Evolutionary conservation across 2,797 vertebrate species (phyloP), one percentile per base, ranked within the genome.

Genomic region (Alfaro cultratus): DNA sequence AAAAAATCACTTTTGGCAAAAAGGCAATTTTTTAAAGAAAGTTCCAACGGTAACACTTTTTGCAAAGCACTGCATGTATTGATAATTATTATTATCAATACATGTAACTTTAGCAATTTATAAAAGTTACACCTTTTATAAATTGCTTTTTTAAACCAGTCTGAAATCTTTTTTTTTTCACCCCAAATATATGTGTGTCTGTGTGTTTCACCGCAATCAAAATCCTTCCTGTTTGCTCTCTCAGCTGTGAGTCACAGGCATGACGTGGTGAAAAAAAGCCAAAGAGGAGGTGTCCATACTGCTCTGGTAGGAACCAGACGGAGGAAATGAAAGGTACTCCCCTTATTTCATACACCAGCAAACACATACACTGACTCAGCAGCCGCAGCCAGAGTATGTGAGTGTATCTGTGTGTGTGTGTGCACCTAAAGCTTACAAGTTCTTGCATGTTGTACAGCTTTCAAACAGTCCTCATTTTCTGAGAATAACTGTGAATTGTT

Each of bases 141-240:
- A 77, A 53, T 23, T 46, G 51, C 23, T 60, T 84, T 76, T 83
- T 75, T 5, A 49, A 21, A 29, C 34, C 16, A 55, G 15, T 76
- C 83, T 26, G 51, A 78, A 82, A 64, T 81, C 74, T 82, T 87
- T 64, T 82, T 87, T 76, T 49, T 55, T 12, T 11, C 8, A 16
- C 67, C 68, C 73, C 85, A 9, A 84, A 51, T 82, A 72, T 73
- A 41, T 86, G 60, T 77, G 5, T 68, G 0, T 80, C 34, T 78
- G 79, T 80, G 79, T 72, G 70, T 80, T 85, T 81, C 82, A 83
- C 86, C 78, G 78, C 82, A 78, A 90, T 94, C 88, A 90, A 94
- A 90, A 93, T 93, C 92, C 94, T 95, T 95, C 94, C 93, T 95
- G 94, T 95, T 93, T 94, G 90, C 91, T 90, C 85, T 89, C 88